Evolutionary conservation across 2,888 invertebrate species (phyloP), one percentile per base, ranked within the genome.

Genomic region (Onchidella celtica): DNA sequence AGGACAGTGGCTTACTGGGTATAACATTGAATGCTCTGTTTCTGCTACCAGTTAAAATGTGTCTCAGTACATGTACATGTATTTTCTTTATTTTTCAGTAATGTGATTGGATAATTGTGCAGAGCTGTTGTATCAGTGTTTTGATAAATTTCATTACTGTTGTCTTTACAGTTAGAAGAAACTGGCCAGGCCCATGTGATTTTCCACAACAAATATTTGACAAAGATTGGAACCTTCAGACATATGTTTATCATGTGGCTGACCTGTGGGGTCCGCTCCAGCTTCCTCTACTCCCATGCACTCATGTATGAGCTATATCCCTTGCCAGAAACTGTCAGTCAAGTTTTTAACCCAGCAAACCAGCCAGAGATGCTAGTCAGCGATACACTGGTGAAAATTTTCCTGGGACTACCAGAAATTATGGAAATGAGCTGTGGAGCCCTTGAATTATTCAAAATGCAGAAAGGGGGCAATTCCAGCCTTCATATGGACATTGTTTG

Each of bases 161-260:
- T n/a, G n/a, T n/a, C n/a, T n/a, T n/a, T n/a, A n/a, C 69, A 77
- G 77, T 4, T 69, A 17, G 68, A 77, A 24, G 69, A 69, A 32
- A 59, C 55, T 27, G 59, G 29, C 1, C 55, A 77, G 24, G 59
- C 24, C 1, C 57, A 14, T 36, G 57, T 77, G 57, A 77, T 68
- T 29, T 77, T 69, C 24, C 80, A 80, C 29, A 73, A 68, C 59
- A 75, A 75, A 61, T 69, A 75, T 27, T 47, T 81, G 27, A 81
- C 75, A 9, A 81, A 81, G 55, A 75, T 81, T 68, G 81, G 81
- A 36, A 81, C 81, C 11, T 75, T 81, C 34, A 34, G 74, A 34
- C 75, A 81, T 17, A 75, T 81, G 75, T 81, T 40, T 29, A 69
- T 76, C 29, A 81, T 76, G 75, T 81, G 81, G 81, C 69, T 81